These are phyloP conservation scores for Lepidurus couesii DNA, from an alignment of 1,140 invertebrate species.

Conservation along the genomic window DNA sequence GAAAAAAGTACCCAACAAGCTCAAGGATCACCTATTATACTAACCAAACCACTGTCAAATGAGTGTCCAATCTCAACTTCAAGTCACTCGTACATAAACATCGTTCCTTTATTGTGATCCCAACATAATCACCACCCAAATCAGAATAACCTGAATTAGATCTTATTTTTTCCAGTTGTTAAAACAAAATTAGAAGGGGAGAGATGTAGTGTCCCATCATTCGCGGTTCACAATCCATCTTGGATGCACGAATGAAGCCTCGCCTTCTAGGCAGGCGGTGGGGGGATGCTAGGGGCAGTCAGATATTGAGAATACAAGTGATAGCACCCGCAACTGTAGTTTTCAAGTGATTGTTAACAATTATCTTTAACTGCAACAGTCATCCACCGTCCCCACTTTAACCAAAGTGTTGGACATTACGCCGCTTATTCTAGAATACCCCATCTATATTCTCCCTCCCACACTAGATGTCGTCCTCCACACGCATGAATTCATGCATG, in stretches of 20 bases:
- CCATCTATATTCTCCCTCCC: too few species aligned
- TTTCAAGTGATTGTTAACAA: too few species aligned
- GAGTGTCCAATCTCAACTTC: not conserved
- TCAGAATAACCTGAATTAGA: not conserved
- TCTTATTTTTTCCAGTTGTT: not conserved
- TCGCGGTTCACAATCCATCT: not conserved
- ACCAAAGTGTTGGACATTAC: too few species aligned
- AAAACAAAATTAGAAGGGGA: constrained; percentile 6
- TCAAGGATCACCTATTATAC: not conserved
- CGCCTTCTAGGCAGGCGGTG: not conserved
- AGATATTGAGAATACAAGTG: too few species aligned
- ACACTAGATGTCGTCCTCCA: too few species aligned
- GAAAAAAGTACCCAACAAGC: not conserved
- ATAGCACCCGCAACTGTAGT: too few species aligned
- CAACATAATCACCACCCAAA: not conserved
- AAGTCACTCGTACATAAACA: not conserved
- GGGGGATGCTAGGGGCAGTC: too few species aligned
- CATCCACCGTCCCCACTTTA: too few species aligned
- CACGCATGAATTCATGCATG: too few species aligned
- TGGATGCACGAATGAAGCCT: not conserved
- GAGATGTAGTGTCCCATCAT: not conserved
- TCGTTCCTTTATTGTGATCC: not conserved
- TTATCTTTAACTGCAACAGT: too few species aligned
- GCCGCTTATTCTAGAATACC: too few species aligned
- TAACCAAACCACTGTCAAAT: not conserved